Base-by-base conservation (phyloP, 2,797 vertebrate species). In the Pterois miles region DNA sequence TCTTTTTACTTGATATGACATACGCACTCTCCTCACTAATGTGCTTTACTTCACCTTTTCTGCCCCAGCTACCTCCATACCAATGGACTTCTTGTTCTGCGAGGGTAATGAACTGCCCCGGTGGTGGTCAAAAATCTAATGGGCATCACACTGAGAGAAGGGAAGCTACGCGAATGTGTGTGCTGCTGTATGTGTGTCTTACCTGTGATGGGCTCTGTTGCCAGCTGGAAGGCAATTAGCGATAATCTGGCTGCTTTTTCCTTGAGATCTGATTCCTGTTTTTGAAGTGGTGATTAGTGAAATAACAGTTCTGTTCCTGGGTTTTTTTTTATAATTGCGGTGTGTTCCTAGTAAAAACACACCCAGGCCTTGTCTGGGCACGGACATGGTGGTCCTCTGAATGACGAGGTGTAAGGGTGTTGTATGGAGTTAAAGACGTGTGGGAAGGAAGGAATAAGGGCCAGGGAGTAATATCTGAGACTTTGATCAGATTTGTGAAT, bases 401-500 rank as follows among this genome's bases (percentile, higher is more conserved):
- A 71, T 67, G 81, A 54, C 23, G 48, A 80, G 65, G 73, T 64
- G 75, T 58, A 66, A 71, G 71, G 62, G 31, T 81, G 82, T 64
- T 86, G 71, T 87, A 91, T 85, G 63, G 72, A 48, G 72, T 69
- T 31, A 72, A 80, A 87, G 80, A 78, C 46, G 60, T 78, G 78
- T 78, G 65, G 82, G 84, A 88, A 80, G 0, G n/a, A 80, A 84
- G 27, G 16, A 27, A 46, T 54, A 9, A 60, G 54, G 60, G 67
- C 71, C 40, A 50, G 66, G 73, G 76, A 84, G 70, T 88, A 76
- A 83, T 75, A 85, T 83, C 75, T 34, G 48, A 86, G 81, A 71
- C 93, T 95, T 95, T 96, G 93, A 95, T 95, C 94, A 92, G 75
- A 90, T 88, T 18, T 31, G 74, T 65, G 78, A 81, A 84, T 82